Percentiles rank a stretch among this genome's conserved stretches.
Evolutionary conservation across 2,888 invertebrate species (phyloP).

Genomic region (Atherix ibis): DNA sequence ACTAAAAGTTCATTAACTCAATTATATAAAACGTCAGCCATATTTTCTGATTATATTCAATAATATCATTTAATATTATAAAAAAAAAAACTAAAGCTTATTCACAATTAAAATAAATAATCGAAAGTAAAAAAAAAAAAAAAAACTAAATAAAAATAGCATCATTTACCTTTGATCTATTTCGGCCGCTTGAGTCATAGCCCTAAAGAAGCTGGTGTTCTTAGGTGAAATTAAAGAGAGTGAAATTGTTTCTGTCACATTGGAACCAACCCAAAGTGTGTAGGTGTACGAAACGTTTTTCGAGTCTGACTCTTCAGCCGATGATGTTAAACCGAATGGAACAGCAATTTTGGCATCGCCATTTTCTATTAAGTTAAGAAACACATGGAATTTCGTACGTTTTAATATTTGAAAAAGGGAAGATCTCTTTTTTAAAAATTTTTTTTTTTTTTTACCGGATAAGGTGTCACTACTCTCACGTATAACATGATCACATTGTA

Average conservation of each 20-base stretch:
- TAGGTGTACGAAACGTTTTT: slow-evolving; percentile 64
- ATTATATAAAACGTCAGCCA: slow-evolving; percentile 26
- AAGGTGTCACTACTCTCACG: slow-evolving; percentile 30
- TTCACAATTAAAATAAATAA: neutral
- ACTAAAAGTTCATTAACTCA: too few species aligned
- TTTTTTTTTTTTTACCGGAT: too few species aligned
- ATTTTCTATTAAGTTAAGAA: slow-evolving; percentile 21
- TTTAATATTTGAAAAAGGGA: too few species aligned
- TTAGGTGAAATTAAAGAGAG: slow-evolving; percentile 58
- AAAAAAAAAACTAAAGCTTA: neutral
- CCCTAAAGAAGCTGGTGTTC: slow-evolving; percentile 49
- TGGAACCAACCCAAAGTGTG: slow-evolving; percentile 77
- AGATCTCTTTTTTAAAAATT: too few species aligned
- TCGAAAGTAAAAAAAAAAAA: neutral
- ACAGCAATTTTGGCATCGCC: slow-evolving; percentile 32
- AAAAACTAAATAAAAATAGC: neutral
- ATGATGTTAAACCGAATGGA: slow-evolving; percentile 29
- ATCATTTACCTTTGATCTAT: slow-evolving; percentile 42
- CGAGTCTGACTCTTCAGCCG: slow-evolving; percentile 30
- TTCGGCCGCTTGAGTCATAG: slow-evolving; percentile 74
- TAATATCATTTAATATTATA: neutral
- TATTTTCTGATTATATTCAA: too few species aligned
- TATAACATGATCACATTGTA: slow-evolving; percentile 33
- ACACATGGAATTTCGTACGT: slow-evolving; percentile 8
- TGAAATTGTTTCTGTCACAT: slow-evolving; percentile 67